Evolutionary conservation across 2,888 invertebrate species (phyloP).

Genomic region (Nemapogon koenigi): DNA sequence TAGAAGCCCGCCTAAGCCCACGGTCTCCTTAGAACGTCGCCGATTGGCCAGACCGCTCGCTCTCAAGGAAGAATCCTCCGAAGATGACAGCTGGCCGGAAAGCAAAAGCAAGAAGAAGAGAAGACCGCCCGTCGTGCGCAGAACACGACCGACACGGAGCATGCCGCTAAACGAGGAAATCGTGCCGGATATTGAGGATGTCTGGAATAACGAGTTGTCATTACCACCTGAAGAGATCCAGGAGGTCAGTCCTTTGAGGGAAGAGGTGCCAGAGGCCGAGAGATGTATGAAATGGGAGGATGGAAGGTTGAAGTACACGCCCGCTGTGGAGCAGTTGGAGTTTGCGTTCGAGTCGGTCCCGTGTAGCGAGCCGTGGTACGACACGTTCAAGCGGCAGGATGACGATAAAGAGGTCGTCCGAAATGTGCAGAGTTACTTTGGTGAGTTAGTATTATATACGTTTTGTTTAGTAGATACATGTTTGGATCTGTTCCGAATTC

Average conservation of each 20-base stretch:
- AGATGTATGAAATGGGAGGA: slow-evolving; percentile 56
- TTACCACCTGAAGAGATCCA: background rate
- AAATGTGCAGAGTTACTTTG: slow-evolving; percentile 64
- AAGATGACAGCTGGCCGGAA: slow-evolving; percentile 51
- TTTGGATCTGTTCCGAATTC: too few relatives aligned
- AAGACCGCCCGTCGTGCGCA: slow-evolving; percentile 25
- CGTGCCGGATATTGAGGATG: background rate
- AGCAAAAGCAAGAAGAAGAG: slow-evolving; percentile 35
- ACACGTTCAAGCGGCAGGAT: slow-evolving; percentile 79
- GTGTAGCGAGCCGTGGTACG: slow-evolving; percentile 78
- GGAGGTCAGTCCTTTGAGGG: slow-evolving; percentile 27
- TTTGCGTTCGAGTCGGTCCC: slow-evolving; percentile 81
- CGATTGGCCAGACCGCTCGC: slow-evolving; percentile 45
- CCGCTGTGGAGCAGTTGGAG: slow-evolving; percentile 67
- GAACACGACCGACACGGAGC: slow-evolving; percentile 15
- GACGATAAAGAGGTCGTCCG: slow-evolving; percentile 69
- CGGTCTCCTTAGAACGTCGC: slow-evolving; percentile 29
- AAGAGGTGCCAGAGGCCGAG: slow-evolving; percentile 31
- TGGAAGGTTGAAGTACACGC: slow-evolving; percentile 47
- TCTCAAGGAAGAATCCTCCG: slow-evolving; percentile 52
- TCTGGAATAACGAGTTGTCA: too few relatives aligned
- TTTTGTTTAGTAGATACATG: too few relatives aligned
- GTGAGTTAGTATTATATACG: slow-evolving; percentile 29
- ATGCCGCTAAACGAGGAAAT: too few relatives aligned
- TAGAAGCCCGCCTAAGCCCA: slow-evolving; percentile 39